Percentiles rank a stretch among this genome's conserved stretches.
Evolutionary conservation across 2,113 vertebrate species (phyloP).

Genomic region (Probosciger aterrimus): DNA sequence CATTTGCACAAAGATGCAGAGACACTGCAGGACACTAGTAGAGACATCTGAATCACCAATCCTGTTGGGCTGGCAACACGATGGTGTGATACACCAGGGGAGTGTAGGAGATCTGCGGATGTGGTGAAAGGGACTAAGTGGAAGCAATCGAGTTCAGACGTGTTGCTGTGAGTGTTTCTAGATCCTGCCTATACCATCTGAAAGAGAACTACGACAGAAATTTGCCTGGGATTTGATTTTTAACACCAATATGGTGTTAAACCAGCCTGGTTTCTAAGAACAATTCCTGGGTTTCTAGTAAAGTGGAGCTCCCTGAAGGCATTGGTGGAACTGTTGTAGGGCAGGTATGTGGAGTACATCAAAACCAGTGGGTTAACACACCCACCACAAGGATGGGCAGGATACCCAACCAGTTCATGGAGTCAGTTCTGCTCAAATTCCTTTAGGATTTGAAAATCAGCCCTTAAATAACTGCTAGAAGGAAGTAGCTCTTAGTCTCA

Average conservation of each 20-base stretch:
- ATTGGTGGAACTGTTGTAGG: not conserved
- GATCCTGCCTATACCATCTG: not conserved
- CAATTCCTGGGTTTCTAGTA: not conserved
- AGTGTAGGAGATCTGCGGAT: not conserved
- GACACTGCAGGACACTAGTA: slow-evolving; percentile 51
- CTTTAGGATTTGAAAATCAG: not conserved
- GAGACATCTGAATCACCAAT: slow-evolving; percentile 53
- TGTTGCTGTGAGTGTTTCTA: not conserved
- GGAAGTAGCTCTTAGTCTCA: not conserved
- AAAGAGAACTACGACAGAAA: not conserved
- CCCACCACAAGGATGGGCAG: not conserved
- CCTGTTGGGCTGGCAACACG: slow-evolving; percentile 36
- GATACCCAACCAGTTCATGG: not conserved
- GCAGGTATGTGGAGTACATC: not conserved
- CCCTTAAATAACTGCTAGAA: not conserved
- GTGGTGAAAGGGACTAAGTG: not conserved
- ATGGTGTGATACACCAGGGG: not conserved
- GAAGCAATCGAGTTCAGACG: not conserved
- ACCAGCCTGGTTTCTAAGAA: not conserved
- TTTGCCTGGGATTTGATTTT: slow-evolving; percentile 16
- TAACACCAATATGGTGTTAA: not conserved
- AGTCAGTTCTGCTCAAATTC: not conserved
- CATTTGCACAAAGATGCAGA: slow-evolving; percentile 61
- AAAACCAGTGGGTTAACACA: not conserved
- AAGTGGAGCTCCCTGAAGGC: not conserved